These are phyloP conservation scores for Pemphredon lugubris DNA, from an alignment of 2,888 invertebrate species.

Conservation along the genomic window DNA sequence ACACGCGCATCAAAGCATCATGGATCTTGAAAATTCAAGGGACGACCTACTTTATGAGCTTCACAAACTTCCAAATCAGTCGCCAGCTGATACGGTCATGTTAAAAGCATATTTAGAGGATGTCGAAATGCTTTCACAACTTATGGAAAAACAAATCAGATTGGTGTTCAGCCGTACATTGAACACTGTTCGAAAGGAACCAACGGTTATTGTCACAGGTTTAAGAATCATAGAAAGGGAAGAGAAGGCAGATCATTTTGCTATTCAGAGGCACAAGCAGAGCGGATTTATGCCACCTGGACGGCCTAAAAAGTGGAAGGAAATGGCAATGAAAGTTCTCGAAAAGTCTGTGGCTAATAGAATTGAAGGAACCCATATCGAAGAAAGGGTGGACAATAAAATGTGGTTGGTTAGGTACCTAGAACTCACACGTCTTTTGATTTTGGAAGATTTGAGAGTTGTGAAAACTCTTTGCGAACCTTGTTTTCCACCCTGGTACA, in stretches of 20 bases:
- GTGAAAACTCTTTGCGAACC: slow-evolving; percentile 94
- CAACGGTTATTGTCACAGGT: slow-evolving; percentile 97
- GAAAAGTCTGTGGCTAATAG: slow-evolving; percentile 90
- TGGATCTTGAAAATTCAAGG: slow-evolving; percentile 97
- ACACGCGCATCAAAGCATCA: slow-evolving; percentile 95
- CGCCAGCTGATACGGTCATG: slow-evolving; percentile 94
- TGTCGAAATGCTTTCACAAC: slow-evolving; percentile 93
- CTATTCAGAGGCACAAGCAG: slow-evolving; percentile 88
- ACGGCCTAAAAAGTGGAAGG: slow-evolving; percentile 95
- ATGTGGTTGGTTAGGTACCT: slow-evolving; percentile 97
- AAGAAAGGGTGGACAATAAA: slow-evolving; percentile 94
- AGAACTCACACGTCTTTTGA: slow-evolving; percentile 92
- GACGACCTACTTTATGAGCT: slow-evolving; percentile 97
- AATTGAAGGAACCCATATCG: slow-evolving; percentile 97
- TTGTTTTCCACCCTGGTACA: slow-evolving; percentile 97
- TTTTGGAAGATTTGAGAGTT: slow-evolving; percentile 94
- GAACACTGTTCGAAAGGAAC: slow-evolving; percentile 96
- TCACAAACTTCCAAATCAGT: slow-evolving; percentile 95
- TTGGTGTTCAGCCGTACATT: slow-evolving; percentile 94
- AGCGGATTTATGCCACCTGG: slow-evolving; percentile 97
- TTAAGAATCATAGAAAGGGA: slow-evolving; percentile 98
- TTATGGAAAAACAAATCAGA: slow-evolving; percentile 95
- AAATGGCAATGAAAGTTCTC: slow-evolving; percentile 91
- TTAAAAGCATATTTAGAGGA: slow-evolving; percentile 98
- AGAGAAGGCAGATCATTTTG: slow-evolving; percentile 95